phyloP scores from a whole-genome alignment of 1,140 invertebrate species.

The Plodia interpunctella region DNA sequence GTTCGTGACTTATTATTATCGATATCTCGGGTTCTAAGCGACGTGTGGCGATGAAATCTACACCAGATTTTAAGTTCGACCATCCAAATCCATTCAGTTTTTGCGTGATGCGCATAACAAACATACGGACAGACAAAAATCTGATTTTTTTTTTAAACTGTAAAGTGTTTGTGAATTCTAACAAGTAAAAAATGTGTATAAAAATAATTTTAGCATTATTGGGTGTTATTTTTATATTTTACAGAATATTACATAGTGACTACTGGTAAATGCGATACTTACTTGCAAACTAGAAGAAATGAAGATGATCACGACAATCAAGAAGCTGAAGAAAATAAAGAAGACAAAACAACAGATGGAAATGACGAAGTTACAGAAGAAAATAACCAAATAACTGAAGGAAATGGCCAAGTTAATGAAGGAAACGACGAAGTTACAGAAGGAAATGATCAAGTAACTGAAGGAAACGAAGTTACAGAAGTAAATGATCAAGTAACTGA shows the following conservation, averaged over 20 bases:
- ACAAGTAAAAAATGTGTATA: too few relatives aligned
- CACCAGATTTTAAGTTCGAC: too few relatives aligned
- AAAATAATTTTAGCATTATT: too few relatives aligned
- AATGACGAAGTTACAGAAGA: neutral
- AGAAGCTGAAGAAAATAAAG: neutral
- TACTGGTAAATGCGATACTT: slow-evolving; percentile 23
- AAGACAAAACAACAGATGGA: too few relatives aligned
- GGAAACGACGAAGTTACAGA: neutral
- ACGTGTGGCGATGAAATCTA: too few relatives aligned
- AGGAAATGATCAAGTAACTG: neutral
- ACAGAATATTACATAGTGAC: slow-evolving; percentile 34
- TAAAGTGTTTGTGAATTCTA: too few relatives aligned
- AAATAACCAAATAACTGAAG: neutral
- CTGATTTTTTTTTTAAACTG: too few relatives aligned
- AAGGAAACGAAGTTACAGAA: neutral
- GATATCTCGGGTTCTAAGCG: too few relatives aligned
- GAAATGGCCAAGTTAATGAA: neutral
- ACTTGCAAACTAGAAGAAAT: slow-evolving; percentile 24
- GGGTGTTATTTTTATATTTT: slow-evolving; percentile 6
- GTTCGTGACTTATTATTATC: too few relatives aligned
- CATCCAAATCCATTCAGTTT: too few relatives aligned
- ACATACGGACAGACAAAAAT: too few relatives aligned
- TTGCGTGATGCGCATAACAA: too few relatives aligned
- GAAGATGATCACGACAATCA: neutral
- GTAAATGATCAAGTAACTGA: neutral